Conservation (phyloP, 2,113 vertebrate genomes). For the Microtus montanus region DNA sequence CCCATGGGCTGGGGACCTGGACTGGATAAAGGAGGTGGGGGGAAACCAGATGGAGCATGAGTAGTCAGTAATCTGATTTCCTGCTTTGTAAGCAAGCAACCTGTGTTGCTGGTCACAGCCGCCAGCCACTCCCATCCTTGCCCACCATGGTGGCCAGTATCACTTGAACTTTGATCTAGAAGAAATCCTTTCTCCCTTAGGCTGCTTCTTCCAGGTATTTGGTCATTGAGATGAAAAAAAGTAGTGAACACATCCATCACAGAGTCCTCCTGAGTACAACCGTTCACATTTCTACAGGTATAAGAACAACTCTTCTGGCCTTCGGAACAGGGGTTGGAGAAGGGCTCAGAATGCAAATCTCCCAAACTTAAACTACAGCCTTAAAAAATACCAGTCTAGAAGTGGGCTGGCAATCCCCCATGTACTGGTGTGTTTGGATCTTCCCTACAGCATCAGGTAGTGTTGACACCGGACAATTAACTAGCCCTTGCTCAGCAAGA, state of each 20-base stretch:
- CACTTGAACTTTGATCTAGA: background rate
- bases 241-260: background rate
- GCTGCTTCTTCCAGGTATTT: background rate
- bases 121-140: background rate
- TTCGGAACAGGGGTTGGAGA: accelerated
- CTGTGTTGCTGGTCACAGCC: background rate
- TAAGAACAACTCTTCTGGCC: background rate
- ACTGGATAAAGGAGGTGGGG: background rate
- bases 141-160: background rate
- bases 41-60: background rate
- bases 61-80: background rate
- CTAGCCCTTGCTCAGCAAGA: background rate
- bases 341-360: background rate
- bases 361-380: background rate
- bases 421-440: background rate
- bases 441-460: background rate
- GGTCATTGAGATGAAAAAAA: no score
- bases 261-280: no score
- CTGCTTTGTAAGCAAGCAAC: background rate
- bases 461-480: background rate
- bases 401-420: background rate
- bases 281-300: background rate
- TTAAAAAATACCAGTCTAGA: background rate
- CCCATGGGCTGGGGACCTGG: background rate
- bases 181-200: background rate